Evolutionary conservation across 2,113 vertebrate genomes (phyloP).

Genomic region (Cottus gobio): DNA sequence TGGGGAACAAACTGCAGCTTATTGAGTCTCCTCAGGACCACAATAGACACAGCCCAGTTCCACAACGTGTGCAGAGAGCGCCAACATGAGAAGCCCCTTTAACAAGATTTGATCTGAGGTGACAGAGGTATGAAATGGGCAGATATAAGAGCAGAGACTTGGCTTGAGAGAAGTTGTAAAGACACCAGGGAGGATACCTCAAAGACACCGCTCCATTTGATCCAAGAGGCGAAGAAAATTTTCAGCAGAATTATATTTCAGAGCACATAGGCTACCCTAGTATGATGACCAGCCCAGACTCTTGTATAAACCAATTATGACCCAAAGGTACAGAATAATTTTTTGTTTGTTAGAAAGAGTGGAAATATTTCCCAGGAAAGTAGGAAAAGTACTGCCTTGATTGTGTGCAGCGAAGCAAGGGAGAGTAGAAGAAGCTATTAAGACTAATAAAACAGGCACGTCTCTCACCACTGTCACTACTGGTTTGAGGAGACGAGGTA

Average conservation of each 20-base stretch:
- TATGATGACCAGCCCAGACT: conserved; percentile 2
- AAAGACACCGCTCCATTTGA: conserved; percentile 1
- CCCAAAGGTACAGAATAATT: conserved; percentile 24
- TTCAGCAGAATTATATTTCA: conserved; percentile 26
- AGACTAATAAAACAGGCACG: conserved; percentile 60
- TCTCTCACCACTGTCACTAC: conserved; percentile 92
- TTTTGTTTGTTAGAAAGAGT: conserved; percentile 37
- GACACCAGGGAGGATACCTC: conserved; percentile 25
- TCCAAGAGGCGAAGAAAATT: conserved; percentile 28
- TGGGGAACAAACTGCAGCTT: conserved; percentile 45
- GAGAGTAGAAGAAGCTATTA: conserved; percentile 46
- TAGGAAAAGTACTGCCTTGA: conserved; percentile 30
- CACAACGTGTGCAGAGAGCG: conserved; percentile 36
- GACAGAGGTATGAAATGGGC: conserved; percentile 33
- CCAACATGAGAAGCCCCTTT: conserved; percentile 33
- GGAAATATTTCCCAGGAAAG: conserved; percentile 36
- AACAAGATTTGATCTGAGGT: conserved; percentile 41
- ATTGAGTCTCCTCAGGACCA: conserved; percentile 59
- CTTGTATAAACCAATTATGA: conserved; percentile 20
- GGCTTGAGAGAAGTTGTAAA: conserved; percentile 12
- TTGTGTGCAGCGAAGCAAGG: conserved; percentile 41
- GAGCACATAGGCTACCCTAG: neutral
- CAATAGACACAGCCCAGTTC: conserved; percentile 49
- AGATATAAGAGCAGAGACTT: conserved; percentile 36
- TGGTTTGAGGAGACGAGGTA: conserved; percentile 78